Evolutionary conservation across 23 tunicate genomes (phyloP).

Genomic region (Aplidium turbinatum): DNA sequence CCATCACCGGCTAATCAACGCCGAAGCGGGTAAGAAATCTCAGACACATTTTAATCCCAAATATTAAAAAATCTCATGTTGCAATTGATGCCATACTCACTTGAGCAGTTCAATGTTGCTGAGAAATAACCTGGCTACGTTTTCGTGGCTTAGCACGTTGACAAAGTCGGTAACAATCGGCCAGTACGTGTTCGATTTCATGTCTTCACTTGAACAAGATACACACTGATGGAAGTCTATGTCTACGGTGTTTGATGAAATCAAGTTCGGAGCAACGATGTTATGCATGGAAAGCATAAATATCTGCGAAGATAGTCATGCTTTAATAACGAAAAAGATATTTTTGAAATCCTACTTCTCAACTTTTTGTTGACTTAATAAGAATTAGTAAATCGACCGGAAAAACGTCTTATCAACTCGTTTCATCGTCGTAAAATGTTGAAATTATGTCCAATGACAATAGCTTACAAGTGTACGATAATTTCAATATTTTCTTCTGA

Average conservation of each 20-base stretch:
- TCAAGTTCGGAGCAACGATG: conserved; percentile 40
- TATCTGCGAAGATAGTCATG: conserved; percentile 51
- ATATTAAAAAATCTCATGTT: too few species aligned
- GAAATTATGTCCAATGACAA: too few species aligned
- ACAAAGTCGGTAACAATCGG: conserved; percentile 92
- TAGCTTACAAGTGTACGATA: too few species aligned
- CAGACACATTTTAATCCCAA: too few species aligned
- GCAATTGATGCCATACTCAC: conserved; percentile 31
- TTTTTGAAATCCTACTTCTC: too few species aligned
- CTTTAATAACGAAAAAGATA: neutral
- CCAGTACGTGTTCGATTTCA: conserved; percentile 87
- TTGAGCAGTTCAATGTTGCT: conserved; percentile 32
- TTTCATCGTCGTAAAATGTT: too few species aligned
- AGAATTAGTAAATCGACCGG: too few species aligned
- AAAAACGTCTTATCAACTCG: too few species aligned
- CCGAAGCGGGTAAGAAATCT: too few species aligned
- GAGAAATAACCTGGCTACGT: conserved; percentile 51
- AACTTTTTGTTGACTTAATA: too few species aligned
- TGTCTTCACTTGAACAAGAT: conserved; percentile 11
- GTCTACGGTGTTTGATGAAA: conserved; percentile 35
- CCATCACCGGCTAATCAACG: too few species aligned
- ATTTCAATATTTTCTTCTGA: too few species aligned
- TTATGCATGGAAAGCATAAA: conserved; percentile 70
- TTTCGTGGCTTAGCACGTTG: conserved; percentile 73
- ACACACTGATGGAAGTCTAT: conserved; percentile 73